Base-by-base conservation (phyloP, 1,140 invertebrate species). In the Atta cephalotes region DNA sequence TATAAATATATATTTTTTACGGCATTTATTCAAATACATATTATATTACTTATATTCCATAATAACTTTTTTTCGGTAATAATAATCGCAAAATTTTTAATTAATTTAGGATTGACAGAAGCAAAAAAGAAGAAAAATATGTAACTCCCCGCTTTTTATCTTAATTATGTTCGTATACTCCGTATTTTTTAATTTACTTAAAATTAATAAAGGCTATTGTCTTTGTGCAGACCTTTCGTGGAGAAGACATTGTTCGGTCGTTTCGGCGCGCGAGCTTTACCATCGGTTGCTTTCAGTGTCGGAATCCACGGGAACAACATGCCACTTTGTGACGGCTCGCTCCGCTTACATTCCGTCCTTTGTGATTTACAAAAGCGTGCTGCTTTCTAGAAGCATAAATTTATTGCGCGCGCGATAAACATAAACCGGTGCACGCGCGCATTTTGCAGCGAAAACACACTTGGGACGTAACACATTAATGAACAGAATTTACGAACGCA, bases 321-420 rank as follows among this genome's bases (percentile, higher is more conserved):
- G 71, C 60, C 81, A 49, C 81, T 86, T 56, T 56, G 65, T 14
- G 76, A 70, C 39, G n/a, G 56, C 16, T 53, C 25, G 25, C 39
- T 77, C 58, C 51, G 77, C 51, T 80, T 58, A 63, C 66, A 53
- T 72, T 62, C 78, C 56, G 28, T 14, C 39, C 56, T 81, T 66
- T 71, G 65, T 51, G 49, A 71, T 60, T 82, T 82, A 28, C 31
- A 82, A 82, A 65, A 82, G 31, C 68, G 58, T 45, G 16, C 21
- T 28, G 56, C 31, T 70, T 71, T 82, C 85, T 86, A 82, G 45
- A 82, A 71, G 28, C 63, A 82, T 72, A 72, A 82, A 86, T 82
- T 81, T n/a, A 53, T 63, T 51, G 39, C 14, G 35, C n/a, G 68
- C 45, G n/a, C 65, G 49, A 81, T 71, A 81, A 81, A 71, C 65